Evolutionary conservation across 2,113 vertebrate species (phyloP).

Genomic region (Murina feae): DNA sequence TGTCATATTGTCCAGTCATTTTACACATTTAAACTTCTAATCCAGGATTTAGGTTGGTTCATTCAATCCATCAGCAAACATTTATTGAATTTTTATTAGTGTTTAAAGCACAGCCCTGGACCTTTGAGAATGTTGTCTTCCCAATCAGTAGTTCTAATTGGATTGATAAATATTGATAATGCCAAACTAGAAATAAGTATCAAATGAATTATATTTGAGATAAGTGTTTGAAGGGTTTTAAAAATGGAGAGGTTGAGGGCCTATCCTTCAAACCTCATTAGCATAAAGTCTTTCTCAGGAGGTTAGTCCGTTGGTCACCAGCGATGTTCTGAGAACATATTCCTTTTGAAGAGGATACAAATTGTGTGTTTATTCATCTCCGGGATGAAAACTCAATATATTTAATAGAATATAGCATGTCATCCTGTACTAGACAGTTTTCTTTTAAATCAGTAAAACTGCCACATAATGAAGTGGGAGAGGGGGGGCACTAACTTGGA

Average conservation of each 20-base stretch:
- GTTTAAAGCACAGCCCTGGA: background rate
- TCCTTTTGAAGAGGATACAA: background rate
- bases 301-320: background rate
- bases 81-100: background rate
- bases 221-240: slow-evolving; percentile 3
- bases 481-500: background rate
- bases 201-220: background rate
- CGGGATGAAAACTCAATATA: background rate
- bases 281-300: background rate
- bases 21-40: background rate
- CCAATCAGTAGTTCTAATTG: background rate
- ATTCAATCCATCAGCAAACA: background rate
- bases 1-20: background rate
- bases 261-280: background rate
- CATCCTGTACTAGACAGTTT: background rate
- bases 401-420: background rate
- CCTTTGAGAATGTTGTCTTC: background rate
- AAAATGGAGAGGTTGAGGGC: background rate
- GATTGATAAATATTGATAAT: background rate
- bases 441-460: slow-evolving; percentile 14
- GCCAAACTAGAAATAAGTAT: background rate
- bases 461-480: background rate
- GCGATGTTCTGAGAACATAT: background rate
- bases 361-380: background rate
- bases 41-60: background rate